phyloP scores from a whole-genome alignment of 1,140 invertebrate species.

The Pararge aegeria region DNA sequence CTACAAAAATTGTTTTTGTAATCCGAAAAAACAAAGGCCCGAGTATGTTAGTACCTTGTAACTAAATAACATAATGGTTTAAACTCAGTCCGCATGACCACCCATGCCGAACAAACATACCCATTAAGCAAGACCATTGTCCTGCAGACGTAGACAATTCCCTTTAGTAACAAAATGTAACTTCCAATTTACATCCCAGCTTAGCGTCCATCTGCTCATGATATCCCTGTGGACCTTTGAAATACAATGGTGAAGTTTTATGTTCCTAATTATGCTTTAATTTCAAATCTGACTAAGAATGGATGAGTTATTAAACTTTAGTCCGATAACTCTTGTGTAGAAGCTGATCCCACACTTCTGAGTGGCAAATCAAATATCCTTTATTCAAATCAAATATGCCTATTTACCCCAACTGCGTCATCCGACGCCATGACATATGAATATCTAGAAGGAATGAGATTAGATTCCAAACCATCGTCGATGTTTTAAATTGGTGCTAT shows the following conservation, averaged over 20 bases:
- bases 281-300: background rate
- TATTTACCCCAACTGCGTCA: no score
- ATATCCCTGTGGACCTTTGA: slow-evolving; percentile 6
- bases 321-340: no score
- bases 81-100: slow-evolving; percentile 27
- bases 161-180: slow-evolving; percentile 25
- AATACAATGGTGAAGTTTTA: slow-evolving; percentile 4
- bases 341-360: no score
- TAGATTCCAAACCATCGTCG: no score
- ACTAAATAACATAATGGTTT: slow-evolving; percentile 24
- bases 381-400: no score
- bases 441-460: no score
- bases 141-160: slow-evolving; percentile 29
- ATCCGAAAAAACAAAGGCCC: no score
- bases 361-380: no score
- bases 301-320: background rate
- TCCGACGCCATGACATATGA: no score
- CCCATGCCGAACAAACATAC: slow-evolving; percentile 31
- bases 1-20: no score
- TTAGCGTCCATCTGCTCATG: background rate
- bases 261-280: background rate
- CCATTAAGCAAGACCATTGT: slow-evolving; percentile 37
- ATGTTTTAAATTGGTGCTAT: no score
- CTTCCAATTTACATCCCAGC: slow-evolving; percentile 3
- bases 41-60: background rate